Evolutionary conservation across 2,797 vertebrate species (phyloP), one percentile per base, ranked within the genome.

Genomic region (Sebastes oblongus): DNA sequence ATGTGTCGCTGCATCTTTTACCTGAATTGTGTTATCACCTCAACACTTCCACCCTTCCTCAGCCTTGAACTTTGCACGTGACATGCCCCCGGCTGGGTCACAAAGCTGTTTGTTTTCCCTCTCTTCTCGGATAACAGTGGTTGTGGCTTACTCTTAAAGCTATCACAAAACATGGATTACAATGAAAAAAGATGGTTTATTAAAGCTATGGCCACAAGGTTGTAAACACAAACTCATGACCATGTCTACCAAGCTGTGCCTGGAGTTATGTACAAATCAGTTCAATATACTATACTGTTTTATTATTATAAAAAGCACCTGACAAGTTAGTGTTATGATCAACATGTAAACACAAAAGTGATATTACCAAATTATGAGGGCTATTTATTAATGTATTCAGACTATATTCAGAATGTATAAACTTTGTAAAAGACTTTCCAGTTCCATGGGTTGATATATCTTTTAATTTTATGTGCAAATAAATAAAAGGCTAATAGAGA

Each of bases 1-100:
- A 71, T 30, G 39, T 64, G 36, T 64, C 22, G 22, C 16, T 46
- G 59, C 46, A 61, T 82, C 55, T 82, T 87, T 70, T 68, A n/a
- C 24, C 6, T 39, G 24, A 58, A 6, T 70, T 50, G 8, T 72
- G 46, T 77, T 75, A 91, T 91, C 84, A 75, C 56, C 52, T 81
- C 39, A 42, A 72, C 64, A 52, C 59, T 76, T 86, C 77, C 22
- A 2, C 69, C 80, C 62, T 32, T 25, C 30, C 42, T 68, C 50
- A 62, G 84, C 93, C 91, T 88, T 94, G 93, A 91, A 82, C 90
- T 85, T 87, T 86, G 81, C 54, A 66, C 80, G 4, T 68, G 77
- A 25, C 56, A n/a, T 55, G 39, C 20, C 32, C 2, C 74, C 5
- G 12, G 55, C 50, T 20, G 56, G 60, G 70, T 81, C 82, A 72